Conservation (phyloP, 1,140 invertebrate genomes). For the Meloidogyne exigua region DNA sequence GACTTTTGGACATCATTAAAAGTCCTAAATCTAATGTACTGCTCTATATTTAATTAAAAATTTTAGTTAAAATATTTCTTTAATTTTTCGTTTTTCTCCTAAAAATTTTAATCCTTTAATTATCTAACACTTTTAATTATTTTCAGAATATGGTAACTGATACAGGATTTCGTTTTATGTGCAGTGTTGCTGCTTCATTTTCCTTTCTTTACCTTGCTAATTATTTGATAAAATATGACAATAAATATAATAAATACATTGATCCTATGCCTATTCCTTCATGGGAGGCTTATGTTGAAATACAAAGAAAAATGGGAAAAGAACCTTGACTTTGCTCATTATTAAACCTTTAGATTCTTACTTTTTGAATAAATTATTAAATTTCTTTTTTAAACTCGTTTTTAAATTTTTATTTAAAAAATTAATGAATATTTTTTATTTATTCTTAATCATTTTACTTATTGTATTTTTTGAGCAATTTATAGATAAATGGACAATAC, state of each 20-base stretch:
- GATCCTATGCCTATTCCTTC: neutral
- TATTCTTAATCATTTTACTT: too few species aligned
- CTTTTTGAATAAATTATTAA: neutral
- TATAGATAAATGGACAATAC: too few species aligned
- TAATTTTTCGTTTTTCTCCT: too few species aligned
- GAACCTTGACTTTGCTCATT: neutral
- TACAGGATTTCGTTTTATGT: neutral
- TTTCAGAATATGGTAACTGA: neutral
- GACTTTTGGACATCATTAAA: too few species aligned
- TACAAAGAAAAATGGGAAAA: conserved; percentile 1
- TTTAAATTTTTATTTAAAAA: neutral
- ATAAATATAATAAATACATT: neutral
- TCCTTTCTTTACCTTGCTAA: neutral
- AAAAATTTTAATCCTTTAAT: too few species aligned
- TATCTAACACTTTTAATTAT: too few species aligned
- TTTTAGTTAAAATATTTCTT: too few species aligned
- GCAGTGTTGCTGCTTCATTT: neutral
- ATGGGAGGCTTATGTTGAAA: neutral
- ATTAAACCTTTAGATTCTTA: neutral
- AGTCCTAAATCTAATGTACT: too few species aligned
- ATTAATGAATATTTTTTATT: too few species aligned
- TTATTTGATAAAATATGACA: neutral
- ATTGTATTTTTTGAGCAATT: too few species aligned
- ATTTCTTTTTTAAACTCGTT: neutral
- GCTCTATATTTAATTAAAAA: too few species aligned